Evolutionary conservation across 1,140 invertebrate species (phyloP).

Genomic region (Potamilus streckersoni): DNA sequence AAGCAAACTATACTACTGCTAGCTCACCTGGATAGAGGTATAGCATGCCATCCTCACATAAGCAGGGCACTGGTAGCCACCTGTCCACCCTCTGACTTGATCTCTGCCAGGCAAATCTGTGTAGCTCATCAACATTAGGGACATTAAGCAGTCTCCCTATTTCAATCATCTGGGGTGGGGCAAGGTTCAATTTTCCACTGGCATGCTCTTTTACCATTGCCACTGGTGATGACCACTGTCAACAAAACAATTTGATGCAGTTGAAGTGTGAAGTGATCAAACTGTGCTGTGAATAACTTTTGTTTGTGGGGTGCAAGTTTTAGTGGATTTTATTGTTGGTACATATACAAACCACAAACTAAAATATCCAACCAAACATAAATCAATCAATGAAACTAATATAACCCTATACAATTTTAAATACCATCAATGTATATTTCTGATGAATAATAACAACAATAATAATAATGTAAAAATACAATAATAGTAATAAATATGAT

Average conservation of each 20-base stretch:
- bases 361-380: not conserved
- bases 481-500: no score
- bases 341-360: not conserved
- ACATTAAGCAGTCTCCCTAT: conserved; percentile 63
- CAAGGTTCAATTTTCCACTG: conserved; percentile 48
- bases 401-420: no score
- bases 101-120: conserved; percentile 58
- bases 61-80: conserved; percentile 66
- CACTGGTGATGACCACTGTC: conserved; percentile 68
- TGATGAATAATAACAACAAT: no score
- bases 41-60: conserved; percentile 65
- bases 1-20: not conserved
- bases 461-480: no score
- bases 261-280: not conserved
- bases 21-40: conserved; percentile 67
- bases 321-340: not conserved
- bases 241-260: conserved; percentile 17
- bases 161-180: conserved; percentile 72
- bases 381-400: no score
- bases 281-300: not conserved
- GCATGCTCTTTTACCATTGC: conserved; percentile 60
- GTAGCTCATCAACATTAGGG: conserved; percentile 54
- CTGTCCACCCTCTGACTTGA: conserved; percentile 54
- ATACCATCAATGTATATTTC: no score
- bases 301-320: not conserved